These are phyloP conservation scores for Dioctria linearis DNA, from an alignment of 2,888 invertebrate genomes.

Conservation along the genomic window DNA sequence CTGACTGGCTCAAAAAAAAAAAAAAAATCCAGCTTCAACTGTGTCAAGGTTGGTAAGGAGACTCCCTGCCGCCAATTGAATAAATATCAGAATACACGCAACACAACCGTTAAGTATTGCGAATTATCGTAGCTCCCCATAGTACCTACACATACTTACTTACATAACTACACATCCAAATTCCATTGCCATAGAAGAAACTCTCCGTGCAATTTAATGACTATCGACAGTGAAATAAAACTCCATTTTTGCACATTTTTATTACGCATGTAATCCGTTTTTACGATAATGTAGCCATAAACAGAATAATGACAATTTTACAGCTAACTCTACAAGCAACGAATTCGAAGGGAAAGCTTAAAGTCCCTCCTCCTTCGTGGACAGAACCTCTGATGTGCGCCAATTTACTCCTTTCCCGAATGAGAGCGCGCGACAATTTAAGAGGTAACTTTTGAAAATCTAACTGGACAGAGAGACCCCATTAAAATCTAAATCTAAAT, in stretches of 20 bases:
- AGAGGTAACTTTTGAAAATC: background rate
- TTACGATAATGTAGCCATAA: slow-evolving; percentile 32
- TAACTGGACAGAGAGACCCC: background rate
- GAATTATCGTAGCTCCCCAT: no score
- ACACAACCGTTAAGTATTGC: background rate
- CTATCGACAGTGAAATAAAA: slow-evolving; percentile 2
- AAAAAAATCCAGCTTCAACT: slow-evolving; percentile 45
- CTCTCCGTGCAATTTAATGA: slow-evolving; percentile 20
- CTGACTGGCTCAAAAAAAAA: background rate
- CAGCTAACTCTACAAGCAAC: background rate
- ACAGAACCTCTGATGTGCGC: no score
- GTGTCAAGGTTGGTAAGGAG: slow-evolving; percentile 45
- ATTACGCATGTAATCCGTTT: slow-evolving; percentile 22
- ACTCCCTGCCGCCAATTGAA: slow-evolving; percentile 31
- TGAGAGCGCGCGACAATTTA: no score
- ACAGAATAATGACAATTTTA: slow-evolving; percentile 30
- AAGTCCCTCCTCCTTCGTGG: no score
- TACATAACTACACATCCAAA: no score
- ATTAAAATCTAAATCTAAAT: background rate
- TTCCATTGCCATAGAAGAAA: background rate
- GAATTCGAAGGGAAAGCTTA: background rate
- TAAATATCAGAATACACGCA: slow-evolving; percentile 29
- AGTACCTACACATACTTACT: no score
- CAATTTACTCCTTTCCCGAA: no score
- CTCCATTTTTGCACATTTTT: slow-evolving; percentile 33